Evolutionary conservation across 2,888 invertebrate species (phyloP), one percentile per base, ranked within the genome.

Genomic region (Holacanthella duospinosa): DNA sequence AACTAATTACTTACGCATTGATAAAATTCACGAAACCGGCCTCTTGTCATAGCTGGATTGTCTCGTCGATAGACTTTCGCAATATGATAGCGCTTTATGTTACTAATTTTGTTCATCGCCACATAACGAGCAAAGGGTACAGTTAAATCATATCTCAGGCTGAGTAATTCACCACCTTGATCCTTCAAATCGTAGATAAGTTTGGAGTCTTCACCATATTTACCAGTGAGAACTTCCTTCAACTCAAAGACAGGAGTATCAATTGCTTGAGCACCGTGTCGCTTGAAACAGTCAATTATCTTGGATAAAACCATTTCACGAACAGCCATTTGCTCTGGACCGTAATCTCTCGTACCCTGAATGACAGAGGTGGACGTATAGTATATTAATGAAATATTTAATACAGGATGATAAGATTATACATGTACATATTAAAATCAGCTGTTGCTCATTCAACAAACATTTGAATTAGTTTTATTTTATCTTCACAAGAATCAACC

Each of bases 201-300:
- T 77, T 99, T 99, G 0, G 96, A 93, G 77, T 99, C 99, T 80
- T 99, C 99, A 0, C 99, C 99, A 80, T 99, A 99, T 80, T 99
- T 99, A 56, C 96, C 99, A 25, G 94, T 95, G 59, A 99, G 80
- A 2, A 96, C 93, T 78, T 97, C 95, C 91, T 94, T 96, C 21
- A 96, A 79, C 79, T 97, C 97, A 82, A 97, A 96, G 24, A 97
- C 90, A 54, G 97, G 97, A 27, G 97, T 97, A 75, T 99, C 99
- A 75, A 99, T 95, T 25, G 94, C 92, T 76, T 93, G 94, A 24
- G 95, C 99, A 44, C 99, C 99, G 75, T 99, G 97, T 69, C 87
- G 87, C 77, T 96, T 93, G 77, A 99, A 99, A 62, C 93, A 88
- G 2, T 83, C 78, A 26, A 89, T 82, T 68, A 99, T 91, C 78